Conservation (phyloP, 1,140 invertebrate species). For the Formica selysi region DNA sequence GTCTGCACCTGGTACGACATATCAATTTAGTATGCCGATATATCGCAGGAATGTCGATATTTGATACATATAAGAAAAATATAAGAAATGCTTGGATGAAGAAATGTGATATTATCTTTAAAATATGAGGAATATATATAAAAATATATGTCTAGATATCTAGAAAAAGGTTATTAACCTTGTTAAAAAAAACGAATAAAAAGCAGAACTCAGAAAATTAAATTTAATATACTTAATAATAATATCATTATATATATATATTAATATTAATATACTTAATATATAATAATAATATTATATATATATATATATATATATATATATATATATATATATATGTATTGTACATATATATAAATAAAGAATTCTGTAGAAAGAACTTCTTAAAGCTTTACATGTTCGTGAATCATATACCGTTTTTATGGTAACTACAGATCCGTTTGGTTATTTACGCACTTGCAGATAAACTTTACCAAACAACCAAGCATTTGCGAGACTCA, state of each 20-base stretch:
- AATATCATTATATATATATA: neutral
- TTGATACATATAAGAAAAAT: neutral
- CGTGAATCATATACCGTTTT: neutral
- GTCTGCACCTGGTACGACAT: slow-evolving; percentile 17
- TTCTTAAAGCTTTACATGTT: slow-evolving; percentile 8
- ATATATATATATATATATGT: too few species aligned
- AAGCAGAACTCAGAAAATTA: neutral
- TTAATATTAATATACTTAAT: neutral
- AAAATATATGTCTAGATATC: neutral
- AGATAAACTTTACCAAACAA: slow-evolving; percentile 3
- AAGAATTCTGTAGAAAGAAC: neutral
- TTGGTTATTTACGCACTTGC: slow-evolving; percentile 5
- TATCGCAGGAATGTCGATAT: slow-evolving; percentile 15
- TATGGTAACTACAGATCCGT: neutral
- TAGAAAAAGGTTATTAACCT: neutral
- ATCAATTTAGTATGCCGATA: slow-evolving; percentile 22
- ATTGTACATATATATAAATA: too few species aligned
- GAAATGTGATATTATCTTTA: neutral
- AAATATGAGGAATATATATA: neutral
- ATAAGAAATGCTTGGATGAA: neutral
- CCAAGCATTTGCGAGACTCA: neutral
- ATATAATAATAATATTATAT: neutral
- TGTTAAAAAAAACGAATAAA: neutral
- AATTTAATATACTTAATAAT: neutral
- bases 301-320: too few species aligned